Conservation (phyloP, 2,113 vertebrate genomes). For the Daubentonia madagascariensis region DNA sequence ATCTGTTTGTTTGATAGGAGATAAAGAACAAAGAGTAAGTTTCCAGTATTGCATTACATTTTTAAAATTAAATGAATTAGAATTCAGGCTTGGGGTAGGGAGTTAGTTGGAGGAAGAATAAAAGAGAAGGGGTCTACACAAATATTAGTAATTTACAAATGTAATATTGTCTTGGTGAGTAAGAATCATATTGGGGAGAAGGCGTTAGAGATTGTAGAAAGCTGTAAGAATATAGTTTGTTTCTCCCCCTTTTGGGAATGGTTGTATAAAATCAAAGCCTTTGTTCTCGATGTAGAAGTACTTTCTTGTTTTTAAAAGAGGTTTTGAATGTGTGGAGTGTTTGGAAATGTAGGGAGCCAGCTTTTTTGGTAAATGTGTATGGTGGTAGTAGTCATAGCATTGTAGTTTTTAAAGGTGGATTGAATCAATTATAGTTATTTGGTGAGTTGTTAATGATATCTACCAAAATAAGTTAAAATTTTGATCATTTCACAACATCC, state of each 20-base stretch:
- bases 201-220: not conserved
- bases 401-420: not conserved
- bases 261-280: not conserved
- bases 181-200: not conserved
- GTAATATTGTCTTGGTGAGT: not conserved
- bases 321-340: not conserved
- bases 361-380: constrained; percentile 1
- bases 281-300: not conserved
- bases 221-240: not conserved
- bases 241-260: not conserved
- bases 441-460: not conserved
- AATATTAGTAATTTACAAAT: not conserved
- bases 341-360: not conserved
- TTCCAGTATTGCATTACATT: not conserved
- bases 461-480: not conserved
- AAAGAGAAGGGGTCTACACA: not conserved
- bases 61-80: not conserved
- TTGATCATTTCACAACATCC: not conserved
- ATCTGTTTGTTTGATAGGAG: constrained; percentile 97
- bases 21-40: constrained; percentile 94
- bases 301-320: constrained; percentile 1
- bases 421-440: not conserved
- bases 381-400: not conserved
- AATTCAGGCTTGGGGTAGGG: not conserved
- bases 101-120: not conserved